A percentile compares a stretch with the other conserved stretches of the same genome.
phyloP scores from a whole-genome alignment of 2,888 invertebrate species.

The Pachliopta kotzebuea region DNA sequence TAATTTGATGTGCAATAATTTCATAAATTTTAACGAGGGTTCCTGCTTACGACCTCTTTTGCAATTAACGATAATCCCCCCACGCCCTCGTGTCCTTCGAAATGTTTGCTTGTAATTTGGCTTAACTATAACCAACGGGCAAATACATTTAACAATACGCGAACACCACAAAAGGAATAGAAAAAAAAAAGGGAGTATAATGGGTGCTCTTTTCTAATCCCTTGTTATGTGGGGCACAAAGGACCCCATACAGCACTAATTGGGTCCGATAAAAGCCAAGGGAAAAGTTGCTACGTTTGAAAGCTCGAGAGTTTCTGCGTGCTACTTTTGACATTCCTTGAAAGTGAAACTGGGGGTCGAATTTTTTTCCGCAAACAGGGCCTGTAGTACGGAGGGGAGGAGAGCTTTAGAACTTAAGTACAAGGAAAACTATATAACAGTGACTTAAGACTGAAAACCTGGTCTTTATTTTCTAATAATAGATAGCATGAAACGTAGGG shows the following conservation, averaged over 20 bases:
- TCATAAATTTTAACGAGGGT: too few relatives aligned
- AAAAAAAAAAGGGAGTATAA: conserved; percentile 24
- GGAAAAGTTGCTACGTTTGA: conserved; percentile 33
- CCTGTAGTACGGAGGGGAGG: not conserved
- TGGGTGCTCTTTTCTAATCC: conserved; percentile 36
- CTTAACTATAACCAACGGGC: conserved; percentile 12
- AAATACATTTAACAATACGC: conserved; percentile 27
- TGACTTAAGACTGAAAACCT: too few relatives aligned
- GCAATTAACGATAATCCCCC: not conserved
- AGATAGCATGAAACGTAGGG: too few relatives aligned
- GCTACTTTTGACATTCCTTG: conserved; percentile 26
- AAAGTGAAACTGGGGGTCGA: conserved; percentile 14
- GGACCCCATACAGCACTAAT: conserved; percentile 41
- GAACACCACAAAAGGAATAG: conserved; percentile 23
- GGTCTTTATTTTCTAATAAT: too few relatives aligned
- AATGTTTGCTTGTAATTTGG: conserved; percentile 23
- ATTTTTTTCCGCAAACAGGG: not conserved
- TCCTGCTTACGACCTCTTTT: not conserved
- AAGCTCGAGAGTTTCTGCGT: conserved; percentile 17
- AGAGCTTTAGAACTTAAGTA: not conserved
- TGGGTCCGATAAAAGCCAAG: conserved; percentile 42
- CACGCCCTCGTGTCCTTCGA: not conserved
- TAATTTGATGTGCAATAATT: too few relatives aligned
- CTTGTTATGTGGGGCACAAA: conserved; percentile 34
- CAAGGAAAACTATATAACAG: too few relatives aligned